These are phyloP conservation scores for Idaea dimidiata DNA, from an alignment of 2,888 invertebrate species.

Conservation along the genomic window DNA sequence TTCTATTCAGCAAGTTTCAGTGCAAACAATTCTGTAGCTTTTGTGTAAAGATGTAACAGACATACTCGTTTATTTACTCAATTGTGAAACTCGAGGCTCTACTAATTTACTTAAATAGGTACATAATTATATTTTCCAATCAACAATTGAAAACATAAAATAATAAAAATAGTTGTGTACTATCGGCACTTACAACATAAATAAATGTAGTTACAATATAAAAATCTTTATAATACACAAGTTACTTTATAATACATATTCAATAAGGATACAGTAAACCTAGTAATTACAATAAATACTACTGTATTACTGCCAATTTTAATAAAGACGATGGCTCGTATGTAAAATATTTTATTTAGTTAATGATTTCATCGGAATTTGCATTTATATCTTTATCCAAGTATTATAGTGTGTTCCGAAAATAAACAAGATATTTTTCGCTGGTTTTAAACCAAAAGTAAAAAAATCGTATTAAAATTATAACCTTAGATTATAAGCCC, in stretches of 20 bases:
- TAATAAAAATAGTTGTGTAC: background rate
- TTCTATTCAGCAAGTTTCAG: no score
- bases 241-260: no score
- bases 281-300: background rate
- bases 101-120: background rate
- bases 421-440: background rate
- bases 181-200: background rate
- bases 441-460: background rate
- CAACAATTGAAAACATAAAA: background rate
- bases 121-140: background rate
- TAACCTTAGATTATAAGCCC: no score
- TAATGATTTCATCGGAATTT: background rate
- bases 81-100: background rate
- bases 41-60: no score
- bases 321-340: background rate
- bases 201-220: background rate
- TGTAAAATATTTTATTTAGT: background rate
- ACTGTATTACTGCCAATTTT: background rate
- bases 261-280: background rate
- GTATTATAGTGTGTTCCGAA: background rate
- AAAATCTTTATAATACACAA: background rate
- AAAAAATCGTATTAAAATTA: background rate
- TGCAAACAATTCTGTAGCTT: no score
- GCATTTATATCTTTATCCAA: background rate
- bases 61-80: no score